phyloP scores from a whole-genome alignment of 2,797 vertebrate genomes.

The Pseudocheirus occidentalis region DNA sequence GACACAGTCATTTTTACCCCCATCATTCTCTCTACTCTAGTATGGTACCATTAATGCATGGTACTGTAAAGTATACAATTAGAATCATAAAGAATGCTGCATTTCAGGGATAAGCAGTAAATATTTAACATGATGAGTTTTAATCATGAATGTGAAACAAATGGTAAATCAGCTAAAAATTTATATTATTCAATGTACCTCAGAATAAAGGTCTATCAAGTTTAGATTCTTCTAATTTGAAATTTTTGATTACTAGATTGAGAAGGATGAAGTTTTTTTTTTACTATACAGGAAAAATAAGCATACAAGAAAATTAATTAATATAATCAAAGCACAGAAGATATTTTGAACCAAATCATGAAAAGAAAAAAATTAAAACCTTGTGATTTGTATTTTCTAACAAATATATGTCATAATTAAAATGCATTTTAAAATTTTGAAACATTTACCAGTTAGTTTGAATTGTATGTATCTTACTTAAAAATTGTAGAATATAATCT shows the following conservation, averaged over 20 bases:
- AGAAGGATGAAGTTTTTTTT: slow-evolving; percentile 23
- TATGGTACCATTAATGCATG: slow-evolving; percentile 50
- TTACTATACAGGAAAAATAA: neutral
- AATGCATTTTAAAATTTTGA: slow-evolving; percentile 26
- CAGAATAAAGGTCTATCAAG: neutral
- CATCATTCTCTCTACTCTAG: slow-evolving; percentile 49
- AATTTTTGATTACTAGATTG: slow-evolving; percentile 51
- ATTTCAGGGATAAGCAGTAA: slow-evolving; percentile 55
- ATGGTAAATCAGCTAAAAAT: slow-evolving; percentile 28
- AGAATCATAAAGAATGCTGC: slow-evolving; percentile 52
- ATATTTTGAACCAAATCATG: neutral
- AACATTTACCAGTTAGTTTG: neutral
- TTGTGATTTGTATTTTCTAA: neutral
- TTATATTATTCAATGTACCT: slow-evolving; percentile 52
- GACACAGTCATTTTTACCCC: slow-evolving; percentile 56
- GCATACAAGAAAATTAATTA: slow-evolving; percentile 7
- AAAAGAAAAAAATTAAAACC: neutral
- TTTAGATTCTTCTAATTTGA: slow-evolving; percentile 54
- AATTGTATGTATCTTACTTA: slow-evolving; percentile 11
- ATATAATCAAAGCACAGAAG: slow-evolving; percentile 12
- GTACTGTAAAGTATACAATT: slow-evolving; percentile 36
- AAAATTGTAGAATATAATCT: slow-evolving; percentile 37
- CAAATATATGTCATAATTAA: slow-evolving; percentile 16
- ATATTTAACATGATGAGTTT: slow-evolving; percentile 70
- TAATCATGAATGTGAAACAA: slow-evolving; percentile 59